phyloP scores from a whole-genome alignment of 2,888 invertebrate genomes.

The Hemithea aestivaria region DNA sequence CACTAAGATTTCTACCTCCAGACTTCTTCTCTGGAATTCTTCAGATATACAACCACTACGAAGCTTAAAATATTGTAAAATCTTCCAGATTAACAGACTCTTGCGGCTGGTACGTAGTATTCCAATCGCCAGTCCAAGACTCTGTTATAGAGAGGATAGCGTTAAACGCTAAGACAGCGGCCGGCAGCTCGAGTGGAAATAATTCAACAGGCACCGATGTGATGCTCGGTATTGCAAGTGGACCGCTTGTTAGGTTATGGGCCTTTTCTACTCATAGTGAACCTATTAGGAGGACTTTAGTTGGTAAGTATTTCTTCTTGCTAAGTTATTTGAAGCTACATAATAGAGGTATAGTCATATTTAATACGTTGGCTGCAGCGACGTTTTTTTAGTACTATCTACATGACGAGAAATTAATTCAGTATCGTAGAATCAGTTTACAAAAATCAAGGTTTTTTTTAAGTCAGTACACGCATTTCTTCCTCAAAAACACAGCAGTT shows the following conservation, averaged over 20 bases:
- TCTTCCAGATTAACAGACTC: conserved; percentile 92
- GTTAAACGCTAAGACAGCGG: conserved; percentile 84
- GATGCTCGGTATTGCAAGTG: conserved; percentile 72
- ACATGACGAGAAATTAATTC: no score
- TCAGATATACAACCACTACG: no score
- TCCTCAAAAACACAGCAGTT: no score
- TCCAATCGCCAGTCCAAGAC: conserved; percentile 95
- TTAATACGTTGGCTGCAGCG: no score
- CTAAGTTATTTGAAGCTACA: background rate
- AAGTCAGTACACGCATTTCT: no score
- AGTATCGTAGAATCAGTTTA: no score
- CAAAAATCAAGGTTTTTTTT: no score
- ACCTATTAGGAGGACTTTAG: conserved; percentile 67
- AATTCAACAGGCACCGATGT: conserved; percentile 64
- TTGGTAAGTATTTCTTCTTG: conserved; percentile 47
- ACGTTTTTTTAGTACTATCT: no score
- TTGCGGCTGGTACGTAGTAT: conserved; percentile 97
- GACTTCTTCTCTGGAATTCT: no score
- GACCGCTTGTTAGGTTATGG: conserved; percentile 68
- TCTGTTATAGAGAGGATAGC: conserved; percentile 94
- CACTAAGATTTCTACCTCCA: no score
- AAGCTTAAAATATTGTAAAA: background rate
- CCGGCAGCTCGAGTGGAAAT: conserved; percentile 53
- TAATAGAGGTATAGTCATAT: no score
- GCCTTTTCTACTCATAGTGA: conserved; percentile 74